phyloP scores from a whole-genome alignment of 1,140 invertebrate species.

The Drosophila setifemur region DNA sequence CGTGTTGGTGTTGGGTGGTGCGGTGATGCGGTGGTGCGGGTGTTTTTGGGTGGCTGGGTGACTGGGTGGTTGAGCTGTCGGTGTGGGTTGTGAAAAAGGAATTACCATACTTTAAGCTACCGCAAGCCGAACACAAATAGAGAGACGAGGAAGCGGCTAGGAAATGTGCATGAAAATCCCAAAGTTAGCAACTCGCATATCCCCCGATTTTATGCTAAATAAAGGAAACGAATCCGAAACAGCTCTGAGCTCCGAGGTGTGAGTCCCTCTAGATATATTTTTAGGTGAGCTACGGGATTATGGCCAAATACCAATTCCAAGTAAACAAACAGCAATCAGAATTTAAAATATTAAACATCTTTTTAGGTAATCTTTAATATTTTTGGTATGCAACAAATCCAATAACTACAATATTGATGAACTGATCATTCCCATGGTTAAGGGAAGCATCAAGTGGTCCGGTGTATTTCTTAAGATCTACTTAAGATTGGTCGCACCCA shows the following conservation, averaged over 20 bases:
- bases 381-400: neutral
- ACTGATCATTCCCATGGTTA: too few relatives aligned
- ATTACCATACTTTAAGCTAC: constrained; percentile 79
- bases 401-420: too few relatives aligned
- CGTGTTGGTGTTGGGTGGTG: constrained; percentile 14
- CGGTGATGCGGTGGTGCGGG: neutral
- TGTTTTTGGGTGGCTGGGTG: constrained; percentile 1
- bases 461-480: too few relatives aligned
- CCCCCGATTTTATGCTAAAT: constrained; percentile 44
- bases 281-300: neutral
- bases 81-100: constrained; percentile 30
- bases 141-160: neutral
- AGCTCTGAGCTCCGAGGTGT: neutral
- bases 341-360: too few relatives aligned
- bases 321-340: too few relatives aligned
- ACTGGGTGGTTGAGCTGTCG: neutral
- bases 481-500: too few relatives aligned
- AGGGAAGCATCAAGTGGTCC: too few relatives aligned
- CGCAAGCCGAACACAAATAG: constrained; percentile 35
- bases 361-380: too few relatives aligned
- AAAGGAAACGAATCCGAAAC: neutral
- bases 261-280: neutral
- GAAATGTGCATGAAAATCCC: constrained; percentile 20
- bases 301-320: too few relatives aligned
- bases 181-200: constrained; percentile 34